Conservation (phyloP, 2,797 vertebrate species). For the Dallia pectoralis region DNA sequence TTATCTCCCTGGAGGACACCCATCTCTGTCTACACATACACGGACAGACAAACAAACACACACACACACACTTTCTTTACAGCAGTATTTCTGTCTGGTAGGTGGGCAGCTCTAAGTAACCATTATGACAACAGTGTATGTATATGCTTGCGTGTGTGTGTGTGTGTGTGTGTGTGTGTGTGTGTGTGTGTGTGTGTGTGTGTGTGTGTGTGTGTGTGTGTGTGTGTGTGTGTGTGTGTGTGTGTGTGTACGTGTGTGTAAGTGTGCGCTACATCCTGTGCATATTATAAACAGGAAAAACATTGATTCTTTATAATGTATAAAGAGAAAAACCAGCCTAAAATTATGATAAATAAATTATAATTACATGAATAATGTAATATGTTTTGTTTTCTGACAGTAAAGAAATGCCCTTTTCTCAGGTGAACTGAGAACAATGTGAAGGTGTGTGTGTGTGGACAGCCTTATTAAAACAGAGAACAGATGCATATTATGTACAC, state of each 20-base stretch:
- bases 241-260: conserved; percentile 9
- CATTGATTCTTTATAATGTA: conserved; percentile 73
- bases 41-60: neutral
- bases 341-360: conserved; percentile 71
- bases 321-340: conserved; percentile 66
- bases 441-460: neutral
- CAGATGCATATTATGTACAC: conserved; percentile 40
- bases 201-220: conserved; percentile 31
- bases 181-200: conserved; percentile 29
- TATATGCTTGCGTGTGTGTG: conserved; percentile 22
- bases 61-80: conserved; percentile 31
- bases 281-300: conserved; percentile 61
- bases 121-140: conserved; percentile 38
- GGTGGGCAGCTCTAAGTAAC: conserved; percentile 56
- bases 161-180: conserved; percentile 29
- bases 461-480: conserved; percentile 41
- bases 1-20: conserved; percentile 66
- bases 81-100: conserved; percentile 45
- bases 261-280: conserved; percentile 45
- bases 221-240: conserved; percentile 34
- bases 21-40: neutral
- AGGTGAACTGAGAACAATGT: conserved; percentile 53
- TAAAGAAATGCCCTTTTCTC: conserved; percentile 63
- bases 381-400: conserved; percentile 66
- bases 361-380: conserved; percentile 78